Percentiles rank a stretch among this genome's conserved stretches.
Evolutionary conservation across 2,113 vertebrate genomes (phyloP).

Genomic region (Patagioenas fasciata): DNA sequence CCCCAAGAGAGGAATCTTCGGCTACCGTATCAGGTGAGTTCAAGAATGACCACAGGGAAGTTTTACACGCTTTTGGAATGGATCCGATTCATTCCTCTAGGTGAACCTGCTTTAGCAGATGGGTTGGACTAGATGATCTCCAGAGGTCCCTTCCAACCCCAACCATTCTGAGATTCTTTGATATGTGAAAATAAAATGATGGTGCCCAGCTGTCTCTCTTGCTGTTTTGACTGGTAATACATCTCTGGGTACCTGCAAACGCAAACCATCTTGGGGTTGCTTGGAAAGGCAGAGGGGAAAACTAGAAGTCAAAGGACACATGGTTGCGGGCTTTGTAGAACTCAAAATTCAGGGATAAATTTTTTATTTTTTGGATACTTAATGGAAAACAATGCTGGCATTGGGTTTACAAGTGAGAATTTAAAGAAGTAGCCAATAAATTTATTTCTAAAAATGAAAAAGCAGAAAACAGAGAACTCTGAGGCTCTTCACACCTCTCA

Average conservation of each 20-base stretch:
- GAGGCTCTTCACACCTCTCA: not conserved
- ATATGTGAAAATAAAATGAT: not conserved
- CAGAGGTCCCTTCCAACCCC: too few species aligned
- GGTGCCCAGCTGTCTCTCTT: not conserved
- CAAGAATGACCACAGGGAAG: not conserved
- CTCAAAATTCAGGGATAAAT: not conserved
- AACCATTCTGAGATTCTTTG: too few species aligned
- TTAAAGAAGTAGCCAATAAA: not conserved
- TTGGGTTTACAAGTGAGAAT: not conserved
- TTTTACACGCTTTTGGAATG: not conserved
- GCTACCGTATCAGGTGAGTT: not conserved
- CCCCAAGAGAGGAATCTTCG: not conserved
- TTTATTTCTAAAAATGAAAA: not conserved
- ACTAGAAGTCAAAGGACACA: not conserved
- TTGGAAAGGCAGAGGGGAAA: not conserved
- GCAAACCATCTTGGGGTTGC: not conserved
- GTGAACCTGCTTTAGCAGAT: too few species aligned
- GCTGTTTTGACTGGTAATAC: not conserved
- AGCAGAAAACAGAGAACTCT: not conserved
- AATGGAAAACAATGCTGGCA: not conserved
- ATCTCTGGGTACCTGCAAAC: not conserved
- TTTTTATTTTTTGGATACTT: not conserved
- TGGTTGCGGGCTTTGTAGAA: not conserved
- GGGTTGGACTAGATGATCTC: too few species aligned
- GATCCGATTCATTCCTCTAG: not conserved